A percentile compares a stretch with the other conserved stretches of the same genome.
phyloP scores from a whole-genome alignment of 1,140 invertebrate genomes.

The Stenopsyche tienmushanensis region DNA sequence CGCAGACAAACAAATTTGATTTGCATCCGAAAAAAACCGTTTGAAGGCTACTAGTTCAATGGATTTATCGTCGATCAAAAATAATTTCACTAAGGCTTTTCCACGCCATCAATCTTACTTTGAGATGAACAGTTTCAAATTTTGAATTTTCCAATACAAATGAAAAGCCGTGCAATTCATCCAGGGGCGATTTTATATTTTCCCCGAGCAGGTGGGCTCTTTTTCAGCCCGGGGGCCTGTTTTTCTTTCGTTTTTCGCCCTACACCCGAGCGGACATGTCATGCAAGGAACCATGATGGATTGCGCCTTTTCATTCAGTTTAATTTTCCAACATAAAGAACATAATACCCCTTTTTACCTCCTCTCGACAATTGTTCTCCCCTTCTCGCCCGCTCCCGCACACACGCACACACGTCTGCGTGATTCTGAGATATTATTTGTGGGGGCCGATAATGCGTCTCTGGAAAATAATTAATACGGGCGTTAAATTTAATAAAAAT shows the following conservation, averaged over 20 bases:
- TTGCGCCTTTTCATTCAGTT: slow-evolving; percentile 10
- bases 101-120: too few relatives aligned
- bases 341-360: slow-evolving; percentile 1
- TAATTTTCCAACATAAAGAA: slow-evolving; percentile 11
- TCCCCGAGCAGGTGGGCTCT: slow-evolving; percentile 1
- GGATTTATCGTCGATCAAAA: too few relatives aligned
- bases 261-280: slow-evolving; percentile 3
- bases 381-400: background rate
- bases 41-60: too few relatives aligned
- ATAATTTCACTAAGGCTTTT: too few relatives aligned
- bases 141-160: too few relatives aligned
- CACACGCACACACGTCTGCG: background rate
- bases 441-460: background rate
- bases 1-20: too few relatives aligned
- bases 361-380: background rate
- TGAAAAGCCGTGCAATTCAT: too few relatives aligned
- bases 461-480: too few relatives aligned
- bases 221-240: background rate
- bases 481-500: too few relatives aligned
- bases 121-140: too few relatives aligned
- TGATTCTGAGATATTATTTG: background rate
- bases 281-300: slow-evolving; percentile 14
- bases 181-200: too few relatives aligned
- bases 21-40: too few relatives aligned
- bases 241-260: background rate